Conservation (phyloP, 2,888 invertebrate species). For the Molorchus minor region DNA sequence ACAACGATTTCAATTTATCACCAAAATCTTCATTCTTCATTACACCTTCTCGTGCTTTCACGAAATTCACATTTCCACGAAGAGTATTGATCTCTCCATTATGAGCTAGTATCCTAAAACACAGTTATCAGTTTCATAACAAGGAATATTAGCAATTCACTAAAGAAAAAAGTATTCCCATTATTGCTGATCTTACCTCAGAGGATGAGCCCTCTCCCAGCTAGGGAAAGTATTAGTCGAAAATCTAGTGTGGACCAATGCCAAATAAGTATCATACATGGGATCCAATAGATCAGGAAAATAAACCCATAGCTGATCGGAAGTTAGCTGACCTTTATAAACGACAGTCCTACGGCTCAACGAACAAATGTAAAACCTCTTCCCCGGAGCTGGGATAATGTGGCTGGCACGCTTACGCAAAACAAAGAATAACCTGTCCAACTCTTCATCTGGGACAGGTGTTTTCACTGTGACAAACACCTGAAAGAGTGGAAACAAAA, state of each 20-base stretch:
- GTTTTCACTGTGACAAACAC: slow-evolving; percentile 64
- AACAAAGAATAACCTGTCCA: slow-evolving; percentile 70
- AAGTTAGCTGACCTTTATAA: slow-evolving; percentile 97
- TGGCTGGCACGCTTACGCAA: slow-evolving; percentile 94
- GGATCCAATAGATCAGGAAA: slow-evolving; percentile 77
- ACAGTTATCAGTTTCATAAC: background rate
- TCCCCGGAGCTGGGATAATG: slow-evolving; percentile 82
- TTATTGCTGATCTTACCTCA: slow-evolving; percentile 80
- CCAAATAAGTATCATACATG: slow-evolving; percentile 91
- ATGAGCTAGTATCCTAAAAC: slow-evolving; percentile 84
- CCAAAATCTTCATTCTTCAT: slow-evolving; percentile 90
- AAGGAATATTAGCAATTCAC: background rate
- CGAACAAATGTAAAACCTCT: slow-evolving; percentile 96
- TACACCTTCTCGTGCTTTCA: slow-evolving; percentile 98
- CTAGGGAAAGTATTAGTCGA: slow-evolving; percentile 99
- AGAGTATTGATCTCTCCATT: slow-evolving; percentile 99
- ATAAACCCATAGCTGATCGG: slow-evolving; percentile 89
- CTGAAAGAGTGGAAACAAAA: no score
- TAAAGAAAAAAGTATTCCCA: background rate
- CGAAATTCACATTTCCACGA: slow-evolving; percentile 96
- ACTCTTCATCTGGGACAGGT: slow-evolving; percentile 51
- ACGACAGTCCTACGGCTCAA: slow-evolving; percentile 89
- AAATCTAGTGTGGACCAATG: slow-evolving; percentile 97
- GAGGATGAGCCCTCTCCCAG: slow-evolving; percentile 98
- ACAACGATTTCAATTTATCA: slow-evolving; percentile 84